Evolutionary conservation across 2,113 vertebrate species (phyloP), one percentile per base, ranked within the genome.

Genomic region (Martes martes): DNA sequence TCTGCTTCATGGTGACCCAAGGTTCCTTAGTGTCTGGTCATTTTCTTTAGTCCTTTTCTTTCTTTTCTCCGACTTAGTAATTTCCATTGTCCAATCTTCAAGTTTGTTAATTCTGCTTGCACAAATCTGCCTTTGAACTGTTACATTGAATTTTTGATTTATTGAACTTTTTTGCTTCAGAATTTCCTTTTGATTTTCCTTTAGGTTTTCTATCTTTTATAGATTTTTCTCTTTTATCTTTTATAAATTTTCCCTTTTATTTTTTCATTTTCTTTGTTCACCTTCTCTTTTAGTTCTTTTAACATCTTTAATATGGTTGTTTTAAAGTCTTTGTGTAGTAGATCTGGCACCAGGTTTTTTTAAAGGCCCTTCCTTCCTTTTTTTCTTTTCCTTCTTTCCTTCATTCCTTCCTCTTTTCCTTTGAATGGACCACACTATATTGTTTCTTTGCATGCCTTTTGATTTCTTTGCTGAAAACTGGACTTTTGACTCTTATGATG

Each of bases 361-460:
- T 39, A 71, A 69, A 71, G 50, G 47, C 19, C 31, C 13, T 67
- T 93, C 42, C 6, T 26, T 26, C 24, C 24, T 26, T 11, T n/a
- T 19, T 39, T 71, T 36, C 21, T 39, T 26, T 74, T 6, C 39
- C 24, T 74, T 14, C 21, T 8, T 73, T 11, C 19, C 8, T 36
- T 11, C 69, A 13, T 15, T 15, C 63, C 61, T 63, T 63, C 24
- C 61, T 28, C 23, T 23, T 23, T 63, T 63, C 61, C 61, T 61
- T 61, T 87, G 59, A 79, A 78, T 84, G 26, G 28, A 16, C 16
- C 26, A 52, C 42, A 78, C 23, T 33, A 79, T 85, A 16, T 61
- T 96, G 21, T 84, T 96, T 90, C 52, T 90, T 94, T 52, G 42
- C 24, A 79, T 93, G 39, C 42, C 15, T 94, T 89, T 18, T 57